These are phyloP conservation scores for Drosophila macrothrix DNA, from an alignment of 2,888 invertebrate species.

Conservation along the genomic window DNA sequence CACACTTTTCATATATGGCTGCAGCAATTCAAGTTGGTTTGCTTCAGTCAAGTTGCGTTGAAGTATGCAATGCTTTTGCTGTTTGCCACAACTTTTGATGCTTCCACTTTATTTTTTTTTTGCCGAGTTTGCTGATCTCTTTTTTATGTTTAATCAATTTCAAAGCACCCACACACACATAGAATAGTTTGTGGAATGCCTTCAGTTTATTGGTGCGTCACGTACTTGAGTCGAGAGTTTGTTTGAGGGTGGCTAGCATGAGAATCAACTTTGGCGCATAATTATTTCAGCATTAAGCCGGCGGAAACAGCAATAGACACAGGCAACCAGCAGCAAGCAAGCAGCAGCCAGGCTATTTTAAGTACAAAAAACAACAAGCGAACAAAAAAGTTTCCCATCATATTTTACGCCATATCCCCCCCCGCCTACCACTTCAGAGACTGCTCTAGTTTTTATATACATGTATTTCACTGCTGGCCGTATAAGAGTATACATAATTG, in stretches of 20 bases:
- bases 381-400: conserved; percentile 63
- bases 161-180: conserved; percentile 17
- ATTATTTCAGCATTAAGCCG: conserved; percentile 67
- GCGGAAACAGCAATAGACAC: conserved; percentile 27
- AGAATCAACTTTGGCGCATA: conserved; percentile 59
- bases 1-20: conserved; percentile 4
- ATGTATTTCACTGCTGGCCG: conserved; percentile 22
- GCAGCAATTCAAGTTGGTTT: conserved; percentile 7
- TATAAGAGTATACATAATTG: conserved; percentile 51
- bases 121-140: conserved; percentile 65
- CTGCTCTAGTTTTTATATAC: conserved; percentile 32
- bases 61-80: conserved; percentile 42
- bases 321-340: conserved; percentile 5
- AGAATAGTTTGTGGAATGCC: conserved; percentile 30
- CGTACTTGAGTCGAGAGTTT: conserved; percentile 55
- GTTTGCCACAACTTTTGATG: conserved; percentile 32
- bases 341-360: conserved; percentile 33
- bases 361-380: conserved; percentile 38
- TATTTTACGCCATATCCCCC: conserved; percentile 34
- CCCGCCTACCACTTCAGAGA: not conserved
- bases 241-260: conserved; percentile 17
- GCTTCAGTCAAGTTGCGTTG: conserved; percentile 9
- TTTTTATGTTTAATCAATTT: conserved; percentile 65
- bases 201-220: conserved; percentile 60
- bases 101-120: conserved; percentile 12